phyloP scores from a whole-genome alignment of 2,888 invertebrate genomes.

The Bhutanitis thaidina region DNA sequence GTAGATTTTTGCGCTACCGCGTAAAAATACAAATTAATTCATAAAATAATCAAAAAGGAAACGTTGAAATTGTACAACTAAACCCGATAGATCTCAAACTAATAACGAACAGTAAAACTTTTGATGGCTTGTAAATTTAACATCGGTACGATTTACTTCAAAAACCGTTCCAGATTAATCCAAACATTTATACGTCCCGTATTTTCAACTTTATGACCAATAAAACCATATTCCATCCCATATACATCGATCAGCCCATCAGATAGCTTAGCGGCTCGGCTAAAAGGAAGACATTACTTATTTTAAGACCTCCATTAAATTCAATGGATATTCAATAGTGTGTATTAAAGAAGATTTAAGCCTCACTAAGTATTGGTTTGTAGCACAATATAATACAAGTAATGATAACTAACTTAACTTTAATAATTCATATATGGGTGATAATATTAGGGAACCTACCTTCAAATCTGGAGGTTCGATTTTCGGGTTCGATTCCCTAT shows the following conservation, averaged over 20 bases:
- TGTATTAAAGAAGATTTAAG: too few relatives aligned
- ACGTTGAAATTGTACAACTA: background rate
- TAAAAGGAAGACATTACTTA: slow-evolving; percentile 50
- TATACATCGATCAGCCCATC: slow-evolving; percentile 51
- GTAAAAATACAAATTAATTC: too few relatives aligned
- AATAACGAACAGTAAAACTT: slow-evolving; percentile 19
- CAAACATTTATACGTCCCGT: slow-evolving; percentile 42
- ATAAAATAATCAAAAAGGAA: too few relatives aligned
- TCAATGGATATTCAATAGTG: slow-evolving; percentile 27
- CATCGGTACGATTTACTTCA: slow-evolving; percentile 25
- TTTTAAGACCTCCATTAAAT: slow-evolving; percentile 54
- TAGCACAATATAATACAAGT: too few relatives aligned
- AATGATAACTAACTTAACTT: too few relatives aligned
- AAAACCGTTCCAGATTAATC: slow-evolving; percentile 41
- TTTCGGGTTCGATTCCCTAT: too few relatives aligned
- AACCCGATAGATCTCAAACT: slow-evolving; percentile 15
- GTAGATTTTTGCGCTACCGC: too few relatives aligned
- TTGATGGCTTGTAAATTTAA: slow-evolving; percentile 35
- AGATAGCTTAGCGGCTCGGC: slow-evolving; percentile 45
- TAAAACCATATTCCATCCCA: slow-evolving; percentile 55
- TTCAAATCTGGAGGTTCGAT: too few relatives aligned
- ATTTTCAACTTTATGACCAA: slow-evolving; percentile 55
- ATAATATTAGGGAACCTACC: too few relatives aligned
- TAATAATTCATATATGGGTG: too few relatives aligned
- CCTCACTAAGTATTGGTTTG: too few relatives aligned